These are phyloP conservation scores for Adelphocoris suturalis DNA, from an alignment of 2,888 invertebrate genomes.

Conservation along the genomic window DNA sequence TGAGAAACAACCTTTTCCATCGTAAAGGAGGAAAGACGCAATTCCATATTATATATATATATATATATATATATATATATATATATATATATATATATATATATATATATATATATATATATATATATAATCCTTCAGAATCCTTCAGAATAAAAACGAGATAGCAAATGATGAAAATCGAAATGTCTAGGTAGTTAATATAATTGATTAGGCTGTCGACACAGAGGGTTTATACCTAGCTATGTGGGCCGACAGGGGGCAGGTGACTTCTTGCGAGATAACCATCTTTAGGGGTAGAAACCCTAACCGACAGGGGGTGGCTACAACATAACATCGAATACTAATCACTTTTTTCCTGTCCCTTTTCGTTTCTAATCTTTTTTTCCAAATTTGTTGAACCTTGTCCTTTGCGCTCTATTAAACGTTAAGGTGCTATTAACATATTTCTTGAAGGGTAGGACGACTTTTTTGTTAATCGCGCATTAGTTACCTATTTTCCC, in stretches of 20 bases:
- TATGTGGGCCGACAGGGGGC: constrained; percentile 8
- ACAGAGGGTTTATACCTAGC: constrained; percentile 7
- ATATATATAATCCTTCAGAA: too few relatives aligned
- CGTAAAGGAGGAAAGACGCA: too few relatives aligned
- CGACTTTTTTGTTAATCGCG: constrained; percentile 3
- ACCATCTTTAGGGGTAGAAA: constrained; percentile 36
- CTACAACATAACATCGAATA: constrained; percentile 36
- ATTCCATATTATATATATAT: neutral
- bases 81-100: too few relatives aligned
- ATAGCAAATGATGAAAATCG: constrained; percentile 6
- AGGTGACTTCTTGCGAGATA: constrained; percentile 17
- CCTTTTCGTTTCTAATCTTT: neutral
- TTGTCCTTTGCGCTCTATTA: constrained; percentile 35
- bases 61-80: too few relatives aligned
- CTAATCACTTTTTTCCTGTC: constrained; percentile 14
- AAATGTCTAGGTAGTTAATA: constrained; percentile 23
- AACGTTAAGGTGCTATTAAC: neutral
- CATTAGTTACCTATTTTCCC: neutral
- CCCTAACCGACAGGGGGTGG: constrained; percentile 42
- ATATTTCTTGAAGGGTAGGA: neutral
- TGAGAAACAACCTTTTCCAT: too few relatives aligned
- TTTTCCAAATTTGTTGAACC: constrained; percentile 21
- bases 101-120: too few relatives aligned
- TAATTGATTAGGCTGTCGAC: constrained; percentile 37
- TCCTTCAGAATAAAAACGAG: neutral